Conservation (phyloP, 2,113 vertebrate species). For the Heterocephalus glaber region DNA sequence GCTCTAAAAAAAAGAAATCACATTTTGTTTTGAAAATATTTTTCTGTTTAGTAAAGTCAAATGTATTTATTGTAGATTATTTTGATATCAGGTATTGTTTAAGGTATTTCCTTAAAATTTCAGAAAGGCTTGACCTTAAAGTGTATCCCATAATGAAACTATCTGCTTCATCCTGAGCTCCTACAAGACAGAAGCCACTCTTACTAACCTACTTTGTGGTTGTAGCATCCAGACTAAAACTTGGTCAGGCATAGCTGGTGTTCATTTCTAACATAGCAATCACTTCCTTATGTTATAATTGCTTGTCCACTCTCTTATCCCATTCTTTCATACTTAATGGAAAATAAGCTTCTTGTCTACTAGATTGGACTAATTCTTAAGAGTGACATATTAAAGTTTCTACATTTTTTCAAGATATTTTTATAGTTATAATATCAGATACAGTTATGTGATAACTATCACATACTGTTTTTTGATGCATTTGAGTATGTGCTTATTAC, state of each 20-base stretch:
- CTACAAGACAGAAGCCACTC: background rate
- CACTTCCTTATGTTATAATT: background rate
- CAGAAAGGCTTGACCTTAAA: conserved; percentile 27
- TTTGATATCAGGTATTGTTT: background rate
- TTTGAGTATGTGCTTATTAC: background rate
- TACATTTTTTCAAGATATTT: background rate
- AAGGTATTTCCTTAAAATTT: background rate
- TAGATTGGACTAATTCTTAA: background rate
- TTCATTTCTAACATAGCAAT: background rate
- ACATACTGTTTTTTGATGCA: background rate
- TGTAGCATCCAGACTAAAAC: background rate
- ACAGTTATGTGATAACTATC: background rate
- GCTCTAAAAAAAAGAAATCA: background rate
- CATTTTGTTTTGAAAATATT: background rate
- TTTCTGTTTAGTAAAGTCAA: conserved; percentile 1
- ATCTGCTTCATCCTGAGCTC: background rate
- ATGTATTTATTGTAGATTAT: background rate
- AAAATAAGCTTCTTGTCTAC: conserved; percentile 11
- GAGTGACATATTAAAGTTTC: background rate
- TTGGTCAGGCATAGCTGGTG: background rate
- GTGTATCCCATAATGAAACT: background rate
- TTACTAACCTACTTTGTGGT: conserved; percentile 38
- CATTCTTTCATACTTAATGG: background rate
- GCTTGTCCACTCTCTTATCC: background rate
- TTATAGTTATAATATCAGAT: background rate